Conservation (phyloP, 2,113 vertebrate species). For the Clarias magur region DNA sequence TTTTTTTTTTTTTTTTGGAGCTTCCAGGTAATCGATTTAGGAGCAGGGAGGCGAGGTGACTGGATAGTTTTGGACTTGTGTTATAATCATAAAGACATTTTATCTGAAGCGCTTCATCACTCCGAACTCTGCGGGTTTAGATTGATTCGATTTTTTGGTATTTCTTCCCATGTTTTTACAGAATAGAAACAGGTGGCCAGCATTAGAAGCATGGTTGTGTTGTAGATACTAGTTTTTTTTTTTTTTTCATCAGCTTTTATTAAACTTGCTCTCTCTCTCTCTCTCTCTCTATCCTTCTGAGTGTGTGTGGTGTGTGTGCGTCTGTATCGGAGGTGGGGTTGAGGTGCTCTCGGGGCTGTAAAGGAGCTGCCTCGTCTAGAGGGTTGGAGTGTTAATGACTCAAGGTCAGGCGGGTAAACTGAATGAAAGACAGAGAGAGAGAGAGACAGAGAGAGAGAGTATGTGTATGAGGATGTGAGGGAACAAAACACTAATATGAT, state of each 20-base stretch:
- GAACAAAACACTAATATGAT: background rate
- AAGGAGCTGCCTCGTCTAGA: slow-evolving; percentile 58
- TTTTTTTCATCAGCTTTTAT: background rate
- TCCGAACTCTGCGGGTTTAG: background rate
- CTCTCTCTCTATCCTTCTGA: background rate
- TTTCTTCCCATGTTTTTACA: slow-evolving; percentile 5
- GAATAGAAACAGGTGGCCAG: background rate
- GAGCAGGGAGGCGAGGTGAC: background rate
- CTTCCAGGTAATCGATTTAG: background rate
- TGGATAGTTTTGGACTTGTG: background rate
- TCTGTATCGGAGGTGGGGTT: slow-evolving; percentile 9
- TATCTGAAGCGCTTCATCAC: background rate
- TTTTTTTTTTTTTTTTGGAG: background rate
- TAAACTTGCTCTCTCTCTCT: background rate
- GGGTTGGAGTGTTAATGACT: slow-evolving; percentile 63
- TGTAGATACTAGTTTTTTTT: background rate
- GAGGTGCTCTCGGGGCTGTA: slow-evolving; percentile 47
- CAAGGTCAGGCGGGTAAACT: slow-evolving; percentile 62
- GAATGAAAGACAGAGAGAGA: slow-evolving; percentile 28
- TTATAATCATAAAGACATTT: background rate
- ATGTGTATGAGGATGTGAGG: background rate
- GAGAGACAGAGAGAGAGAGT: background rate
- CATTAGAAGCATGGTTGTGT: background rate
- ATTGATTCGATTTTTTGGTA: background rate
- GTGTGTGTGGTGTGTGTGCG: background rate